A percentile compares a stretch with the other conserved stretches of the same genome.
Conservation (phyloP, 2,888 invertebrate genomes). For the Bedellia somnulentella region DNA sequence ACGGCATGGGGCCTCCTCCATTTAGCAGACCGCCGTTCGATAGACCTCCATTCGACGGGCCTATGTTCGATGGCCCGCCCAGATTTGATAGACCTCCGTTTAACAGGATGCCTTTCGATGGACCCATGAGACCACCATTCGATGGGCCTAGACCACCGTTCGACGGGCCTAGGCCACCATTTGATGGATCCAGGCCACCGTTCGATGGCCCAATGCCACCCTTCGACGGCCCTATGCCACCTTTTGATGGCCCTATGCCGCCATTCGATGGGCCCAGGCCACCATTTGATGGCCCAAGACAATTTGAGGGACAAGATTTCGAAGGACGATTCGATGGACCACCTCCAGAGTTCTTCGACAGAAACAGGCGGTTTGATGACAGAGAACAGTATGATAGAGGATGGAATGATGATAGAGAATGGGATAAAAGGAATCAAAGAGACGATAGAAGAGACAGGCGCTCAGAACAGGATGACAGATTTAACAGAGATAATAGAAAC, state of each 20-base stretch:
- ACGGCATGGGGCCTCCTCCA: conserved; percentile 38
- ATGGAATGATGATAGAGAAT: conserved; percentile 32
- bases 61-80: conserved; percentile 23
- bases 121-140: conserved; percentile 24
- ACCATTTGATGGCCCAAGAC: conserved; percentile 24
- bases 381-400: conserved; percentile 35
- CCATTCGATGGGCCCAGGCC: conserved; percentile 17
- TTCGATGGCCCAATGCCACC: conserved; percentile 23
- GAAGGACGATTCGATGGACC: conserved; percentile 22
- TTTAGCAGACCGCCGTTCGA: conserved; percentile 30
- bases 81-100: conserved; percentile 25
- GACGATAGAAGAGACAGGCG: conserved; percentile 4
- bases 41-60: conserved; percentile 27
- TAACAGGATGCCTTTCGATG: conserved; percentile 28
- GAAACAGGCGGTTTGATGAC: conserved; percentile 21
- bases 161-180: conserved; percentile 12
- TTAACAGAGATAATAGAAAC: conserved; percentile 14
- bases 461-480: conserved; percentile 25
- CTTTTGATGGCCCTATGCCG: conserved; percentile 24
- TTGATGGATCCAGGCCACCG: conserved; percentile 13
- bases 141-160: conserved; percentile 20
- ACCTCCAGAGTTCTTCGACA: conserved; percentile 42
- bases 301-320: conserved; percentile 23
- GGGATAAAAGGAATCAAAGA: conserved; percentile 21
- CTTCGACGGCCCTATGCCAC: conserved; percentile 18